Conservation (phyloP, 2,797 vertebrate species). For the Florisuga fusca region DNA sequence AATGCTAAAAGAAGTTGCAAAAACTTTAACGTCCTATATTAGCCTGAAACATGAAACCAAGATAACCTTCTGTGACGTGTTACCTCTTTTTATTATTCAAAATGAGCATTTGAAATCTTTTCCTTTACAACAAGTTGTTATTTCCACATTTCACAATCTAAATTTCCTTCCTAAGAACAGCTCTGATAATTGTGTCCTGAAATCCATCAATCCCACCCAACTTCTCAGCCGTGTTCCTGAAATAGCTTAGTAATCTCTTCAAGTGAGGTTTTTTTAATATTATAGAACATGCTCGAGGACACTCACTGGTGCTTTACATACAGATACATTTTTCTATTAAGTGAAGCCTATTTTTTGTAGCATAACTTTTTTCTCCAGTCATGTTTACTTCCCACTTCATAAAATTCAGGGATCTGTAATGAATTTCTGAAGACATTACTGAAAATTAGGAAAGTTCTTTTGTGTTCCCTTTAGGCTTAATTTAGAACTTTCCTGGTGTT, state of each 20-base stretch:
- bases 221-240: background rate
- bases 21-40: background rate
- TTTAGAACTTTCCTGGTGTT: background rate
- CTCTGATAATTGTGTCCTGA: background rate
- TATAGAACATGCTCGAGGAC: background rate
- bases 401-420: slow-evolving; percentile 12
- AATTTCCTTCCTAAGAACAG: background rate
- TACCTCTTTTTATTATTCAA: background rate
- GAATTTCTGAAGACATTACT: background rate
- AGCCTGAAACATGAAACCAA: background rate
- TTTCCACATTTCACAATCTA: background rate
- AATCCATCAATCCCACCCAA: background rate
- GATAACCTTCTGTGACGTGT: background rate
- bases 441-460: background rate
- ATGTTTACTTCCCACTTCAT: slow-evolving; percentile 18
- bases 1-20: background rate
- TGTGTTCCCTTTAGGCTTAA: slow-evolving; percentile 3
- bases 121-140: background rate
- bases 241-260: background rate
- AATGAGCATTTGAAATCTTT: background rate
- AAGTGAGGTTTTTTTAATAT: slow-evolving; percentile 40
- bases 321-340: background rate
- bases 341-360: background rate
- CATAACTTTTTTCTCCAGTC: background rate
- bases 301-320: background rate